Evolutionary conservation across 2,113 vertebrate species (phyloP), one percentile per base, ranked within the genome.

Genomic region (Callipepla californica): DNA sequence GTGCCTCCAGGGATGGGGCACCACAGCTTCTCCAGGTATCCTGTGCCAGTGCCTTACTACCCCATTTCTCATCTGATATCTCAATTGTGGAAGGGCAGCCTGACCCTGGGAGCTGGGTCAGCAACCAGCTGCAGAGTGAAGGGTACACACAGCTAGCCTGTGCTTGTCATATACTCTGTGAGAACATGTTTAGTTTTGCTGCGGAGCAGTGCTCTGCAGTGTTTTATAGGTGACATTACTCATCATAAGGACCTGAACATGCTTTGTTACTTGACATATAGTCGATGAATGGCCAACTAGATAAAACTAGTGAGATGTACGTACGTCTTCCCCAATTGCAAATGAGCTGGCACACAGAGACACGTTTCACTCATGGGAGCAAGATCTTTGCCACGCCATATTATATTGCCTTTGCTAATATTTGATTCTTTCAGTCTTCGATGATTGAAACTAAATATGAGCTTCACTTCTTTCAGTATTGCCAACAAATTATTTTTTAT

Each of bases 301-400:
- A 86, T 84, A 93, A 84, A 97, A 92, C 62, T 30, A 92, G 92
- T 51, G 10, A 65, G 67, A 91, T 50, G 72, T 15, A 94, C 1
- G 1, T 79, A 74, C 72, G 42, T 91, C 50, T 55, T 91, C 73
- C 83, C 67, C 40, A 61, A 62, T 66, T 55, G 62, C 5, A 7
- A 93, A 75, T 66, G 55, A 92, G 62, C 72, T 63, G 66, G 76
- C 91, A 91, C 58, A 51, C 3, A 50, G 57, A 92, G 66, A 84
- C 10, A 26, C 13, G 30, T 63, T 89, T 79, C 73, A 51, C 22
- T 80, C 89, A 58, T 63, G 93, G 34, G 73, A 94, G 55, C 48
- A 76, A 51, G 38, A 94, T 69, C 85, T 89, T 74, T 72, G 68
- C 77, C 80, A 85, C 58, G 79, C 20, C 1, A 0, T 38, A 44